Percentiles rank a stretch among this genome's conserved stretches.
Evolutionary conservation across 2,797 vertebrate species (phyloP).

Genomic region (Silurus aristotelis): DNA sequence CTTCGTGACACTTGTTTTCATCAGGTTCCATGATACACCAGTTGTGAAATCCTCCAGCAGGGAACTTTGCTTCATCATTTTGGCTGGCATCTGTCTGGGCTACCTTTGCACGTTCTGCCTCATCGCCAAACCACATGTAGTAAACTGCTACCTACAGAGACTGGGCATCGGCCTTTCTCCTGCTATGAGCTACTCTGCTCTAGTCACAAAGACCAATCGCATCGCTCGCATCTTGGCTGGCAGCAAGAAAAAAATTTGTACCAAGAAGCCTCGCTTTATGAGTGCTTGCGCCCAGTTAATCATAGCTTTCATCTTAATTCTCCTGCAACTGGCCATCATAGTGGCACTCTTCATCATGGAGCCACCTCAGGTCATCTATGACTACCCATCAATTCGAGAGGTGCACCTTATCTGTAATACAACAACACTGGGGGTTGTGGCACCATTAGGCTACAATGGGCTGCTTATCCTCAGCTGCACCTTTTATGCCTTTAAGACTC

Average conservation of each 20-base stretch:
- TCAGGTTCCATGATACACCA: conserved; percentile 94
- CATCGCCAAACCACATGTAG: conserved; percentile 91
- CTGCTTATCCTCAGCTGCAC: conserved; percentile 97
- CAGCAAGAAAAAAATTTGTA: conserved; percentile 99
- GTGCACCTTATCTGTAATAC: conserved; percentile 97
- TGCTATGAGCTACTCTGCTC: conserved; percentile 98
- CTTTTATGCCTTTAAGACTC: conserved; percentile 99
- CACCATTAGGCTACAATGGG: conserved; percentile 95
- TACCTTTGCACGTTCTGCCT: conserved; percentile 98
- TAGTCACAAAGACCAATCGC: conserved; percentile 96
- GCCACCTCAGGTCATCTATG: conserved; percentile 92
- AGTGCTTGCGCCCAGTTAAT: conserved; percentile 97
- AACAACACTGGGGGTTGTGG: conserved; percentile 94
- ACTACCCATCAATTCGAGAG: conserved; percentile 94
- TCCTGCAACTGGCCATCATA: conserved; percentile 94
- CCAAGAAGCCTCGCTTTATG: conserved; percentile 99
- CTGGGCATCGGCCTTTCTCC: conserved; percentile 96
- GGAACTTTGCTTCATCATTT: conserved; percentile 98
- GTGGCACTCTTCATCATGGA: conserved; percentile 96
- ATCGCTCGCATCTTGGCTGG: conserved; percentile 98
- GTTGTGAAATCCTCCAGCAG: conserved; percentile 98
- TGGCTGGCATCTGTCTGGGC: conserved; percentile 93
- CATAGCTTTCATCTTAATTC: conserved; percentile 93
- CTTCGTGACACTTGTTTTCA: conserved; percentile 92
- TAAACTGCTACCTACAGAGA: conserved; percentile 95